Percentiles rank a stretch among this genome's conserved stretches.
These are phyloP conservation scores for Drosophila pegasa DNA, from an alignment of 2,888 invertebrate species.

Conservation along the genomic window DNA sequence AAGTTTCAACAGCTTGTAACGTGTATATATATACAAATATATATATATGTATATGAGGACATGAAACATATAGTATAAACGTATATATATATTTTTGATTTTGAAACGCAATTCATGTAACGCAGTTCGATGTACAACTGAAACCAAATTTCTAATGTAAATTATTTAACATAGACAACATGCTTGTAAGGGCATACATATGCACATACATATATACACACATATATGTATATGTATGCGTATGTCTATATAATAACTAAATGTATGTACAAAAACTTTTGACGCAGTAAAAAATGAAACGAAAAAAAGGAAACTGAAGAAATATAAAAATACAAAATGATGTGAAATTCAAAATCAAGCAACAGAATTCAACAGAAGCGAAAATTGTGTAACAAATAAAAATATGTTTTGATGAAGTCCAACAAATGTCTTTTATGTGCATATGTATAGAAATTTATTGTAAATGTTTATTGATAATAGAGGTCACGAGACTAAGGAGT, in stretches of 20 bases:
- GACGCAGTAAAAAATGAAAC: constrained; percentile 28
- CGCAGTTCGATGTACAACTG: constrained; percentile 39
- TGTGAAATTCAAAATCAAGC: constrained; percentile 21
- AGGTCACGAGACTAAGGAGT: too few relatives aligned
- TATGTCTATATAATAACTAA: constrained; percentile 17
- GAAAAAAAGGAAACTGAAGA: constrained; percentile 1
- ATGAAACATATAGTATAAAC: constrained; percentile 14
- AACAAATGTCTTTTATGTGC: background rate
- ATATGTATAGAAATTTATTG: background rate
- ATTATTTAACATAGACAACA: constrained; percentile 60
- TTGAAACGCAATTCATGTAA: constrained; percentile 40
- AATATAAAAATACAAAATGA: constrained; percentile 3
- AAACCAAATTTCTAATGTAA: constrained; percentile 70
- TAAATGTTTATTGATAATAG: too few relatives aligned
- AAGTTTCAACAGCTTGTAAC: constrained; percentile 48
- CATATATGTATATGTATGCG: constrained; percentile 3
- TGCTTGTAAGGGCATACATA: constrained; percentile 30
- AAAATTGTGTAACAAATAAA: constrained; percentile 45
- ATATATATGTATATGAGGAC: constrained; percentile 15
- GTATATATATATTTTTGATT: constrained; percentile 49
- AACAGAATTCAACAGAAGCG: constrained; percentile 19
- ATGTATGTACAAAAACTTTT: constrained; percentile 48
- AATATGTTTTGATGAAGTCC: constrained; percentile 34
- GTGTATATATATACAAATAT: background rate
- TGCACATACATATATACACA: background rate